Base-by-base conservation (phyloP, 2,113 vertebrate genomes). In the Chrysemys picta region DNA sequence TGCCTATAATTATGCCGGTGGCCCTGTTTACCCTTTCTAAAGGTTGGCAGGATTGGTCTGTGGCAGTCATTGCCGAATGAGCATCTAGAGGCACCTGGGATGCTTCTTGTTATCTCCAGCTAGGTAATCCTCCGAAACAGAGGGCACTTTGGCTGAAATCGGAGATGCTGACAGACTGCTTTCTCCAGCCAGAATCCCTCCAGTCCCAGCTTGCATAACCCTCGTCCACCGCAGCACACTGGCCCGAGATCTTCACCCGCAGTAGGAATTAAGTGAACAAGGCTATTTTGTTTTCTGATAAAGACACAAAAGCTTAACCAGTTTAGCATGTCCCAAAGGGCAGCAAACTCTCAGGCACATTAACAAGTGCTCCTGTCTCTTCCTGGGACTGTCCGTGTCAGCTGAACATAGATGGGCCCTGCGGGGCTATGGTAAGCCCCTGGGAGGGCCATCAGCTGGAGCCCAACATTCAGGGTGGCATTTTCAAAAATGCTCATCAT, bases 381-480 rank as follows among this genome's bases (percentile, higher is more conserved):
- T 89, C 76, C 24, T 13, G 50, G 47, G 10, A 19, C 31, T 65
- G 62, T 17, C 31, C 14, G 6, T 17, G 31, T n/a, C 31, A n/a
- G 62, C 31, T 35, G 62, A 65, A 35, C 62, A 65, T 35, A n/a
- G 57, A 5, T 8, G n/a, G 22, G 72, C 89, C 38, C 75, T 86
- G 90, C 54, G 57, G 3, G 12, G 21, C 10, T 0, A 0, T 29
- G 31, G 54, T 50, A 79, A 13, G 38, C 12, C 22, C n/a, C n/a
- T 42, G 38, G 11, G 38, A 76, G 72, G 38, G n/a, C 38, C 4
- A 6, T 76, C 24, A 76, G 38, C 9, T 45, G 22, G 22, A 42
- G 6, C 38, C 38, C 6, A 76, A 47, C 22, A 25, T 25, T 13
- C 27, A 24, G 42, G 75, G 12, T 42, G 38, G 42, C 24, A 25